Conservation (phyloP, 2,888 invertebrate genomes). For the Luperina testacea region DNA sequence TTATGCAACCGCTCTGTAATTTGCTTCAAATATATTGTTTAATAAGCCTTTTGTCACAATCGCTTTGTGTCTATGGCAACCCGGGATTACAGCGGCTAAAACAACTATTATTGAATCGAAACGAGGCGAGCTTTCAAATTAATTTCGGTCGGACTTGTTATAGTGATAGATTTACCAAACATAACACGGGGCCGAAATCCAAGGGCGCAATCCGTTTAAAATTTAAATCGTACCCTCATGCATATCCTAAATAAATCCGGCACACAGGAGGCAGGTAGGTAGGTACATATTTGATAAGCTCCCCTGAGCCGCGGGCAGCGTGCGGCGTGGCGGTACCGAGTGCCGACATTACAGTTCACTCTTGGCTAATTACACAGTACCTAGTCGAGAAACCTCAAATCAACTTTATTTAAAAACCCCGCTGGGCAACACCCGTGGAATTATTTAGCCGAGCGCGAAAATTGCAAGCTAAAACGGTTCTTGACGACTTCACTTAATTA, state of each 20-base stretch:
- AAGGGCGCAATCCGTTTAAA: conserved; percentile 90
- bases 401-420: conserved; percentile 78
- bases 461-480: conserved; percentile 56
- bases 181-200: conserved; percentile 86
- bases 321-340: conserved; percentile 69
- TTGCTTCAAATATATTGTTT: conserved; percentile 74
- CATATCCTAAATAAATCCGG: conserved; percentile 90
- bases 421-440: conserved; percentile 67
- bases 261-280: conserved; percentile 84
- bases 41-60: conserved; percentile 79
- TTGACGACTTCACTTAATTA: conserved; percentile 42
- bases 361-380: conserved; percentile 85
- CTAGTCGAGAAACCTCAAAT: conserved; percentile 81
- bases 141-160: conserved; percentile 71
- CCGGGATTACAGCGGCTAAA: conserved; percentile 79
- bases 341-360: conserved; percentile 77
- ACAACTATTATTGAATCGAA: conserved; percentile 84
- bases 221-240: conserved; percentile 90
- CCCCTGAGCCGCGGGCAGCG: conserved; percentile 78
- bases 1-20: conserved; percentile 72
- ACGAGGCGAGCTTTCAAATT: conserved; percentile 79
- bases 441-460: conserved; percentile 54
- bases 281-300: conserved; percentile 90
- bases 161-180: conserved; percentile 88
- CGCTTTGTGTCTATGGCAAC: conserved; percentile 72